Evolutionary conservation across 2,797 vertebrate species (phyloP).

Genomic region (Gymnoscopelus braueri): DNA sequence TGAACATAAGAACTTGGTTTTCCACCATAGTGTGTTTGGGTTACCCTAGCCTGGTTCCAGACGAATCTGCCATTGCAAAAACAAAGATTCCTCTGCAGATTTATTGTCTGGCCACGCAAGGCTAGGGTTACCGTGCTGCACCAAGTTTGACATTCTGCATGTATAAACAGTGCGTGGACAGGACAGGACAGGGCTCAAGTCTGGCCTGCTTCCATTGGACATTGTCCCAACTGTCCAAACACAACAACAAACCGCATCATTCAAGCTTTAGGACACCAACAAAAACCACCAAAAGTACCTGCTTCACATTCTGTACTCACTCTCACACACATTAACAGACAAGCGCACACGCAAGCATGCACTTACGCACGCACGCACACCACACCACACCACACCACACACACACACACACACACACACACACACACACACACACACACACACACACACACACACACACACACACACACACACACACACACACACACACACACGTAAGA

Average conservation of each 20-base stretch:
- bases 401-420: background rate
- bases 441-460: too few species aligned
- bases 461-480: background rate
- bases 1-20: too few species aligned
- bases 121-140: too few species aligned
- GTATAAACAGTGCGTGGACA: conserved; percentile 59
- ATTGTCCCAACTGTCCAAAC: conserved; percentile 55
- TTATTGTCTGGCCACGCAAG: too few species aligned
- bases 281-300: conserved; percentile 50
- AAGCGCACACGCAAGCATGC: too few species aligned
- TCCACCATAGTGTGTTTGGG: too few species aligned
- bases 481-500: background rate
- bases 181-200: conserved; percentile 62
- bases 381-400: background rate
- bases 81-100: too few species aligned
- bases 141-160: conserved; percentile 68
- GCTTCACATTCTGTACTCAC: conserved; percentile 44
- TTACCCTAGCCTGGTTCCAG: too few species aligned
- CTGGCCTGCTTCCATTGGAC: conserved; percentile 61
- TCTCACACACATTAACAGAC: conserved; percentile 18
- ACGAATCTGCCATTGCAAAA: too few species aligned
- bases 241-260: conserved; percentile 61
- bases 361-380: too few species aligned
- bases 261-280: conserved; percentile 51
- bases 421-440: background rate